Evolutionary conservation across 2,888 invertebrate species (phyloP).

Genomic region (Apodemia mormo): DNA sequence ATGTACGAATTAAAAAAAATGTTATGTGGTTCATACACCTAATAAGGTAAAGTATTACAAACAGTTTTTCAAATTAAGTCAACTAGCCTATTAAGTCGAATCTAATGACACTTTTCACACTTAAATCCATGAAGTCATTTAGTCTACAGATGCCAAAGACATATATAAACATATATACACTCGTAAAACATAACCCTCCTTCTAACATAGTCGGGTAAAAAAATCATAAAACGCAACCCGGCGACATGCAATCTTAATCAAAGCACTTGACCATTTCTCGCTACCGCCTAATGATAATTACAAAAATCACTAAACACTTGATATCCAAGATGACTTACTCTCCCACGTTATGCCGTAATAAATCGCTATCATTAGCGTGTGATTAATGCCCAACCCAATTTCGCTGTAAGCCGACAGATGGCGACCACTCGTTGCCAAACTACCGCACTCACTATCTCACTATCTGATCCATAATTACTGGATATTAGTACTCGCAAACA

Average conservation of each 20-base stretch:
- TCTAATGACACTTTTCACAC: too few species aligned
- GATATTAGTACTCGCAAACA: conserved; percentile 31
- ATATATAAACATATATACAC: background rate
- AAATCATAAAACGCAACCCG: background rate
- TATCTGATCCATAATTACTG: conserved; percentile 36
- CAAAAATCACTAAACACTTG: conserved; percentile 14
- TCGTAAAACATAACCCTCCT: too few species aligned
- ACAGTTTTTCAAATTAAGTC: too few species aligned
- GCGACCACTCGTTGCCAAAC: conserved; percentile 43
- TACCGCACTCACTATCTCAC: conserved; percentile 27
- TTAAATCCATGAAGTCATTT: too few species aligned
- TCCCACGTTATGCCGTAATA: conserved; percentile 38
- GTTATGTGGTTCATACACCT: too few species aligned
- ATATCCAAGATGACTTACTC: conserved; percentile 21
- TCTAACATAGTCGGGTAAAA: background rate
- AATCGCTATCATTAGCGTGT: conserved; percentile 47
- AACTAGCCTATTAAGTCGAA: too few species aligned
- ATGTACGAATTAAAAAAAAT: too few species aligned
- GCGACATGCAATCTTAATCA: background rate
- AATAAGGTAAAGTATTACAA: too few species aligned
- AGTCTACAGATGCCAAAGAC: too few species aligned
- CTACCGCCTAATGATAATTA: background rate
- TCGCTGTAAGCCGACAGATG: conserved; percentile 40
- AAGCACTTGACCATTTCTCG: background rate
- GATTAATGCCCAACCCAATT: conserved; percentile 56